Evolutionary conservation across 1,140 invertebrate genomes (phyloP).

Genomic region (Dreissena polymorpha): DNA sequence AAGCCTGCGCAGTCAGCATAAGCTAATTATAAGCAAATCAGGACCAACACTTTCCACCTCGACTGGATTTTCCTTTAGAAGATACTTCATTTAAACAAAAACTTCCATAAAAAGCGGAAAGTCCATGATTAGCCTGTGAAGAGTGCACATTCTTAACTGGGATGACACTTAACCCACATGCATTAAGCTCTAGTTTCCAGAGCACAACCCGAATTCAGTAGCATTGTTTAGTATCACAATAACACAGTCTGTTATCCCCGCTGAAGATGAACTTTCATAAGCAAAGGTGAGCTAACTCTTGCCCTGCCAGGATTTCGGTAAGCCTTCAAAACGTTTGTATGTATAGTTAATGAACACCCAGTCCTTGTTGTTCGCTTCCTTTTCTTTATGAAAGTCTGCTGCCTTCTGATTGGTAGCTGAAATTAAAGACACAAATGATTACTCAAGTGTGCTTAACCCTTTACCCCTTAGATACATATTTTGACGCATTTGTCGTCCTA

Average conservation of each 20-base stretch:
- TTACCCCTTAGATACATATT: no score
- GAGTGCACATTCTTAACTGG: neutral
- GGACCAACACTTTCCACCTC: no score
- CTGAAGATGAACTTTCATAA: neutral
- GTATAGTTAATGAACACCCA: constrained; percentile 99
- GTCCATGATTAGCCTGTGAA: neutral
- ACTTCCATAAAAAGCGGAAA: neutral
- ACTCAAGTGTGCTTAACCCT: no score
- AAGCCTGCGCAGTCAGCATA: no score
- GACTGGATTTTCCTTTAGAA: no score
- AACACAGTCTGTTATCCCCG: neutral
- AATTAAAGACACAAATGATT: constrained; percentile 7
- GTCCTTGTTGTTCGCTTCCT: constrained; percentile 86
- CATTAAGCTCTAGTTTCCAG: neutral
- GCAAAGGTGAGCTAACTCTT: constrained; percentile 42
- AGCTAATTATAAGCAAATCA: no score
- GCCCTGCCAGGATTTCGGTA: constrained; percentile 76
- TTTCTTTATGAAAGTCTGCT: constrained; percentile 81
- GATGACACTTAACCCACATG: neutral
- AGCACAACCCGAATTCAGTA: neutral
- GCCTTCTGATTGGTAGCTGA: constrained; percentile 44
- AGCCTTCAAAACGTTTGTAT: constrained; percentile 98
- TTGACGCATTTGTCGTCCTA: no score
- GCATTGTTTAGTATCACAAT: neutral
- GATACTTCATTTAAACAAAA: neutral